phyloP scores from a whole-genome alignment of 2,888 invertebrate genomes.

The Pyrochroa serraticornis region DNA sequence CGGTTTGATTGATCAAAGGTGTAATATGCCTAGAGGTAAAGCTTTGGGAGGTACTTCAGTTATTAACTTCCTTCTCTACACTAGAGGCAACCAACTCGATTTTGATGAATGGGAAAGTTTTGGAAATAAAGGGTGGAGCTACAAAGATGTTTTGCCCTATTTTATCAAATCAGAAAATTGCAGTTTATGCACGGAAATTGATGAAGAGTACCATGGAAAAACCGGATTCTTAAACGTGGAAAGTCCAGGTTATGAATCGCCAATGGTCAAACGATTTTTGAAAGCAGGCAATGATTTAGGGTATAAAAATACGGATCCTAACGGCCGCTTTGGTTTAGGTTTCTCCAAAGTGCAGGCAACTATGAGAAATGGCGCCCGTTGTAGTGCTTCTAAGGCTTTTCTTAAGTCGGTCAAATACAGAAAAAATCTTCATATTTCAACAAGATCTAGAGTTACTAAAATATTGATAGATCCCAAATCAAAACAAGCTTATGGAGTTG shows the following conservation, averaged over 20 bases:
- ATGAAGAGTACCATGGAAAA: constrained; percentile 70
- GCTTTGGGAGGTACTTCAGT: constrained; percentile 83
- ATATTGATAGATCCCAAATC: constrained; percentile 68
- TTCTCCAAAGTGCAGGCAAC: constrained; percentile 76
- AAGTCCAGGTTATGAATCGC: constrained; percentile 68
- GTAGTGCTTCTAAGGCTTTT: constrained; percentile 82
- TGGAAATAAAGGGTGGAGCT: constrained; percentile 84
- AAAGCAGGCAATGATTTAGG: constrained; percentile 73
- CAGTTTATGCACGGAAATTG: constrained; percentile 62
- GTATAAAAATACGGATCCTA: constrained; percentile 74
- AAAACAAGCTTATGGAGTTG: constrained; percentile 70
- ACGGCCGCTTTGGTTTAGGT: constrained; percentile 65
- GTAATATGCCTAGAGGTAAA: constrained; percentile 78
- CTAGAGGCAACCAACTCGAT: constrained; percentile 80
- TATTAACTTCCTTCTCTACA: constrained; percentile 84
- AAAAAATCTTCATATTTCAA: constrained; percentile 73
- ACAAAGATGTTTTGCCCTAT: constrained; percentile 73
- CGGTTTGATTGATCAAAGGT: constrained; percentile 50
- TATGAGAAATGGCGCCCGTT: constrained; percentile 73
- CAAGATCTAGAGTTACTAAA: constrained; percentile 70
- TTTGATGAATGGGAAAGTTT: constrained; percentile 81
- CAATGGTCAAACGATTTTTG: constrained; percentile 68
- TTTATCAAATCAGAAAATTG: constrained; percentile 81
- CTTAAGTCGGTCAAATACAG: constrained; percentile 69
- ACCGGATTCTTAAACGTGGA: constrained; percentile 74